phyloP scores from a whole-genome alignment of 2,888 invertebrate species.

The Torymus auratus region DNA sequence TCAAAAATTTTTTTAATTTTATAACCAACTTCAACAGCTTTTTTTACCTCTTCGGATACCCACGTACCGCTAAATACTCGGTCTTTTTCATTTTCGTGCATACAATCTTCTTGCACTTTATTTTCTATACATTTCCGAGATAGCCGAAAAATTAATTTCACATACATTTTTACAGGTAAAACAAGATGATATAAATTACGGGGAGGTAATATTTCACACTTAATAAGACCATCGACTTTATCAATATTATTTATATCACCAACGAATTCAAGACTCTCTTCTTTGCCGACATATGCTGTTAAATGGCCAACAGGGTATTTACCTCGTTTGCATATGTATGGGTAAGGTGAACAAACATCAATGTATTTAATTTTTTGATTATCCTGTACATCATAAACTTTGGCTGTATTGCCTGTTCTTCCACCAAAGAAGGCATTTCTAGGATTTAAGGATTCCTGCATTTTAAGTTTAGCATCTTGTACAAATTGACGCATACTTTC shows the following conservation, averaged over 20 bases:
- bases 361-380: no score
- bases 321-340: constrained; percentile 63
- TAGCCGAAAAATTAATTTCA: constrained; percentile 69
- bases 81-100: constrained; percentile 62
- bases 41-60: constrained; percentile 59
- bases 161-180: constrained; percentile 64
- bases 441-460: no score
- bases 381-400: no score
- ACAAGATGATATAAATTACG: constrained; percentile 66
- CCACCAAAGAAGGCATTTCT: no score
- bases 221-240: constrained; percentile 61
- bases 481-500: no score
- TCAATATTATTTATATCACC: constrained; percentile 46
- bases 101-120: constrained; percentile 63
- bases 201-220: constrained; percentile 63
- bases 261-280: constrained; percentile 15
- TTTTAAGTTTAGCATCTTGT: no score
- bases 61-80: constrained; percentile 67
- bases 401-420: no score
- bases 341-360: no score
- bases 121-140: constrained; percentile 68
- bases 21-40: constrained; percentile 18
- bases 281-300: constrained; percentile 56
- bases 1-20: no score
- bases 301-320: constrained; percentile 66